phyloP scores from a whole-genome alignment of 2,888 invertebrate genomes.

The Rhimphoctona megacephalus region DNA sequence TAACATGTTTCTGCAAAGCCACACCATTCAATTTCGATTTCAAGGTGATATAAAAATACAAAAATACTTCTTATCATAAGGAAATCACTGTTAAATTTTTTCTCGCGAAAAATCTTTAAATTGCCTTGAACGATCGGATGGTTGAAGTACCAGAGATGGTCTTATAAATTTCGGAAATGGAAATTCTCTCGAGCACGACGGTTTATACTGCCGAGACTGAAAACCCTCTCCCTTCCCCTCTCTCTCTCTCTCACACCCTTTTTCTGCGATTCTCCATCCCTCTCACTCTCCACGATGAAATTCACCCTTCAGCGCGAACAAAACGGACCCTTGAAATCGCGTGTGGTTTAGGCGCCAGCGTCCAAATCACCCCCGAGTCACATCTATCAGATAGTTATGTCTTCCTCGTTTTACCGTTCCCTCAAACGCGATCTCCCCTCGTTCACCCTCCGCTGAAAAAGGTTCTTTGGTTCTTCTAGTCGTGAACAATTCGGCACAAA shows the following conservation, averaged over 20 bases:
- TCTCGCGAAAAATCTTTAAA: not conserved
- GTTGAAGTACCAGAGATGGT: not conserved
- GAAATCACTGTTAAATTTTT: not conserved
- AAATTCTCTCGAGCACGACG: conserved; percentile 21
- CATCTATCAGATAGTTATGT: conserved; percentile 19
- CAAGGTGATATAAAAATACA: no score
- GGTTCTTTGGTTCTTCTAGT: conserved; percentile 26
- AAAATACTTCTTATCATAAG: not conserved
- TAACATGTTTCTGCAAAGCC: no score
- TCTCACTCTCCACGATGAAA: not conserved
- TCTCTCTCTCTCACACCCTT: not conserved
- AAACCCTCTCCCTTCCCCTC: not conserved
- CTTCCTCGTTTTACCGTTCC: not conserved
- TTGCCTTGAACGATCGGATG: not conserved
- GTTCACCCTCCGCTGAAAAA: conserved; percentile 38
- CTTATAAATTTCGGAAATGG: not conserved
- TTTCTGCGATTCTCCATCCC: not conserved
- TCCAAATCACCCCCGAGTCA: conserved; percentile 37
- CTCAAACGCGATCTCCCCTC: conserved; percentile 22
- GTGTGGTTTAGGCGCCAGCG: conserved; percentile 21
- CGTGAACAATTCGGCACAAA: not conserved
- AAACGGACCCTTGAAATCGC: conserved; percentile 35
- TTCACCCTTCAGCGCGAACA: conserved; percentile 12
- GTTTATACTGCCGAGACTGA: conserved; percentile 4
- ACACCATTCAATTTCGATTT: no score